Base-by-base conservation (phyloP, 2,113 vertebrate genomes). In the Tachysurus vachellii region DNA sequence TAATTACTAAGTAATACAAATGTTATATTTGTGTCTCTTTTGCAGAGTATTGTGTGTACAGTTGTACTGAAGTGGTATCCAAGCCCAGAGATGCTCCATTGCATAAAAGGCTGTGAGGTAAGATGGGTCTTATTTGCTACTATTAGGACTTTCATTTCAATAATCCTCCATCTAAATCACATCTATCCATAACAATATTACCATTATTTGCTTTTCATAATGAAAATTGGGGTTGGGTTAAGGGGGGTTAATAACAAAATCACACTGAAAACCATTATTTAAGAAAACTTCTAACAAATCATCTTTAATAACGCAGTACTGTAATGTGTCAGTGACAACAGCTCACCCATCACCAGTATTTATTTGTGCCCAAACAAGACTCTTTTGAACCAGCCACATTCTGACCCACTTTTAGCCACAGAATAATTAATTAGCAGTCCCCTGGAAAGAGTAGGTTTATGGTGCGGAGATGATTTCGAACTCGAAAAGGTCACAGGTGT, bases 21-120 rank as follows among this genome's bases (percentile, higher is more conserved):
- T 1, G 36, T 36, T 36, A 17, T 54, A 36, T 86, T 90, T 91
- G 28, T 91, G 64, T 93, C 89, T 88, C 28, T 81, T 92, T 56
- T 93, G 84, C 93, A 99, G 98, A 97, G 90, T 59, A 95, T 99
- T 82, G 95, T 99, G 89, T 99, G 98, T 89, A 99, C 98, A 0
- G 97, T 97, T 56, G 96, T 96, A 90, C 96, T 97, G 90, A 97
- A 97, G 94, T 99, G 98, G 98, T 97, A 98, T 91, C 98, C 98
- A 89, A 95, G 95, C 70, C 97, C 97, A 88, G 95, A 97, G 80
- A 91, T 95, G 87, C 96, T 99, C 83, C 96, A 97, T 92, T 99
- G 98, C 93, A 97, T 99, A 93, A 99, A 99, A 95, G 96, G 96
- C 91, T 99, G 98, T 53, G 98, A 99, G 96, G 98, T 99, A 93